Conservation (phyloP, 1,140 invertebrate species). For the Helicoverpa zea region DNA sequence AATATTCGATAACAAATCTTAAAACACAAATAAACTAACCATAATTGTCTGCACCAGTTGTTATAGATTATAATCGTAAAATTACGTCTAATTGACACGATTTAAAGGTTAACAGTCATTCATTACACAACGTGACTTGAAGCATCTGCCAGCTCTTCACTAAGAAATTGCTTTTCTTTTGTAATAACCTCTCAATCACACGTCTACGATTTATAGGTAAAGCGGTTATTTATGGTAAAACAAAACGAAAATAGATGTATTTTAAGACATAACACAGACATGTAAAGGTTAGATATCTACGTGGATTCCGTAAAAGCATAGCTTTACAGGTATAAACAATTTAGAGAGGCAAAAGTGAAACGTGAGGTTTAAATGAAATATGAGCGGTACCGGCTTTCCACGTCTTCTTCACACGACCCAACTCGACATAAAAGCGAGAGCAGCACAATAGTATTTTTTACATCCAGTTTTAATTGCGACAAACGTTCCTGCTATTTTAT, state of each 20-base stretch:
- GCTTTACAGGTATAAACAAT: slow-evolving; percentile 34
- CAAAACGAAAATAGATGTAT: slow-evolving; percentile 29
- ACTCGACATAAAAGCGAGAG: slow-evolving; percentile 32
- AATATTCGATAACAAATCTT: slow-evolving; percentile 36
- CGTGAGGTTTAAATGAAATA: slow-evolving; percentile 45
- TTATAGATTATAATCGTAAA: slow-evolving; percentile 9
- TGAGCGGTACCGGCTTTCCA: slow-evolving; percentile 59
- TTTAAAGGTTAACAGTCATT: slow-evolving; percentile 37
- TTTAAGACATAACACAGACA: neutral
- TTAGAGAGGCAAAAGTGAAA: slow-evolving; percentile 47
- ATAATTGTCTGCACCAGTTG: slow-evolving; percentile 1
- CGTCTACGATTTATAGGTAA: slow-evolving; percentile 1
- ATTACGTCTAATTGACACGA: slow-evolving; percentile 35
- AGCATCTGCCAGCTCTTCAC: slow-evolving; percentile 18
- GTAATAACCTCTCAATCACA: slow-evolving; percentile 24
- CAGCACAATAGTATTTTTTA: slow-evolving; percentile 37
- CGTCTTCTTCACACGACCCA: slow-evolving; percentile 61
- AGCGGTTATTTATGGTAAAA: slow-evolving; percentile 29
- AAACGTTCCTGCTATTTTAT: slow-evolving; percentile 16
- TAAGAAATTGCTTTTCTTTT: slow-evolving; percentile 16
- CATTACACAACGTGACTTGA: slow-evolving; percentile 36
- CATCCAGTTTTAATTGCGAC: slow-evolving; percentile 34
- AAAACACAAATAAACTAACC: slow-evolving; percentile 11
- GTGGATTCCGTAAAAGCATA: slow-evolving; percentile 24
- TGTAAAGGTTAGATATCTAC: slow-evolving; percentile 15